phyloP scores from a whole-genome alignment of 2,888 invertebrate genomes.

The Pyrrhosoma nymphula region DNA sequence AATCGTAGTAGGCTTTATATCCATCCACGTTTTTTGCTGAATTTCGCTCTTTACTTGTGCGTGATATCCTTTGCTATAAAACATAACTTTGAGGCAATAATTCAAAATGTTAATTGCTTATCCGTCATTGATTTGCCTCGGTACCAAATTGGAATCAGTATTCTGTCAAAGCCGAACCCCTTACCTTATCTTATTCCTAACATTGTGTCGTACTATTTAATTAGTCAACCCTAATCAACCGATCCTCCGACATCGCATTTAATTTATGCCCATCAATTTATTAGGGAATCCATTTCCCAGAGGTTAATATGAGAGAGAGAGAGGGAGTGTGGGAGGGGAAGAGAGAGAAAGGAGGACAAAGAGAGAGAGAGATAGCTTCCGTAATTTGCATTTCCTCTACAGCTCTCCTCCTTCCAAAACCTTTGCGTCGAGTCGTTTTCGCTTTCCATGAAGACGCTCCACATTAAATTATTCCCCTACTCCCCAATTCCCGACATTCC shows the following conservation, averaged over 20 bases:
- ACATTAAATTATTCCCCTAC: constrained; percentile 43
- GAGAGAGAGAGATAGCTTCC: neutral
- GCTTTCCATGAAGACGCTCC: constrained; percentile 53
- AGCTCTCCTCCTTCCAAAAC: neutral
- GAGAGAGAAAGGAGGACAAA: neutral
- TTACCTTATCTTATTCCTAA: neutral
- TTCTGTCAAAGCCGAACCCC: neutral
- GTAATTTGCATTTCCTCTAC: constrained; percentile 37
- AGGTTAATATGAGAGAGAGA: constrained; percentile 33
- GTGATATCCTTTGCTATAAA: neutral
- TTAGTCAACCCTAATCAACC: constrained; percentile 45
- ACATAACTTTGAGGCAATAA: neutral
- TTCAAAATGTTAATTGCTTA: neutral
- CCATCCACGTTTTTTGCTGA: neutral
- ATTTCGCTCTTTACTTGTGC: neutral
- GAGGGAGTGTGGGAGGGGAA: neutral
- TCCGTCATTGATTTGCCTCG: neutral
- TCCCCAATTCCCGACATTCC: neutral
- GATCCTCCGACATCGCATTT: constrained; percentile 57
- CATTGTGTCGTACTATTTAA: constrained; percentile 36
- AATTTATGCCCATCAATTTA: constrained; percentile 61
- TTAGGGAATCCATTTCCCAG: constrained; percentile 20
- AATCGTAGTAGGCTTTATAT: too few species aligned
- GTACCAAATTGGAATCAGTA: neutral
- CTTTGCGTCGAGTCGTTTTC: constrained; percentile 49